Base-by-base conservation (phyloP, 37 sponge, comb jelly and placozoan species). In the Dysidea cf. avara region DNA sequence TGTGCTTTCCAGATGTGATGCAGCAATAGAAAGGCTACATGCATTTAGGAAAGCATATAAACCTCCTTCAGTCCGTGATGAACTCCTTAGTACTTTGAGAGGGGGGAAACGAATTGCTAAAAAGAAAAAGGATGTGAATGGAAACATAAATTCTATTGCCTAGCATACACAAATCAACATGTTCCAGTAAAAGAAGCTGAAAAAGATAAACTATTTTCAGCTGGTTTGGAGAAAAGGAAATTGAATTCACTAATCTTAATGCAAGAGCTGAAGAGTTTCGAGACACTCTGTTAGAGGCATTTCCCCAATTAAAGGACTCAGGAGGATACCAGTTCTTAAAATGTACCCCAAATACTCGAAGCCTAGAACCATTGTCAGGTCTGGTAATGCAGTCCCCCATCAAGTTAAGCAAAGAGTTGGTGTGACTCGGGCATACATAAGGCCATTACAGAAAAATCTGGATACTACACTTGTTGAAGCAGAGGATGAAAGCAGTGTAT, bases 161-260 rank as follows among this genome's bases (percentile, higher is more conserved):
- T 83, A 20, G 72, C 71, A 7, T 70, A 76, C 48, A 53, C 34
- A 21, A 64, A 70, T 28, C 84, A 83, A 46, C 18, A 38, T 20
- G 69, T 75, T 14, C 84, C 77, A 13, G 69, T 71, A 14, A 76
- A 48, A 12, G 84, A 83, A 18, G 37, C 18, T 9, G 77, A 75
- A 53, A 43, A 74, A 34, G 76, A 82, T 51, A 64, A 75, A 5
- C 72, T 83, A 7, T 46, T 70, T 48, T 18, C 61, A 51, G 77
- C 84, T 29, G 84, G 77, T 7, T 38, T 83, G 84, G 84, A 12
- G 84, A 70, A 31, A 75, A 83, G 53, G 71, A 64, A 29, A 76
- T 83, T 30, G 68, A 6, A 35, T 80, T 80, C 47, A 21, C 35
- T 13, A 18, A 22, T 50, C 31, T 81, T 14, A 35, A 72, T 55